A percentile compares a stretch with the other conserved stretches of the same genome.
These are phyloP conservation scores for Oreohelix idahoensis DNA, from an alignment of 1,140 invertebrate genomes.

Conservation along the genomic window DNA sequence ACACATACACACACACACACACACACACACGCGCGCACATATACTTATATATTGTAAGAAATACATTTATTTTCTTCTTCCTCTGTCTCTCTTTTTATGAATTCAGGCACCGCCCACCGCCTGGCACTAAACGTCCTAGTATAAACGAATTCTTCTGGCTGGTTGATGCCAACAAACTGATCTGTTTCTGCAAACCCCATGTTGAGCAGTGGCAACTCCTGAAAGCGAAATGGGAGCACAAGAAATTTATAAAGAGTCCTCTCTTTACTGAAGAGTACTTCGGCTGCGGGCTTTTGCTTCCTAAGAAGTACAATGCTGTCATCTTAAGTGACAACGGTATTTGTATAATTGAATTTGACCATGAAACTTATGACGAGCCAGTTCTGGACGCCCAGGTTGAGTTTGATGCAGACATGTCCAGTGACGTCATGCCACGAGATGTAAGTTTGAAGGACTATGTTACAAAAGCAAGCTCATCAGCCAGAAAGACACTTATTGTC, in stretches of 20 bases:
- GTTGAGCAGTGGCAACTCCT: conserved; percentile 59
- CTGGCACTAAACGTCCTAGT: conserved; percentile 28
- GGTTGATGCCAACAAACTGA: conserved; percentile 59
- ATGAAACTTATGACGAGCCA: conserved; percentile 17
- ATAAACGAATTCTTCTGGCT: conserved; percentile 63
- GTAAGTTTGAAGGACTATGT: conserved; percentile 2
- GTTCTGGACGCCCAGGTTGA: neutral
- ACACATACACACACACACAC: no score
- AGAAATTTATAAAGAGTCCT: conserved; percentile 46
- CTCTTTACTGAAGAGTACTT: conserved; percentile 48
- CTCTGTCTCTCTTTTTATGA: neutral
- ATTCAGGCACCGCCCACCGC: conserved; percentile 27
- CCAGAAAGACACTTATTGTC: conserved; percentile 3
- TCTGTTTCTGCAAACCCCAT: conserved; percentile 52
- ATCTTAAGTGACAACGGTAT: conserved; percentile 24
- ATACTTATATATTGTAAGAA: no score
- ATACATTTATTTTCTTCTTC: no score
- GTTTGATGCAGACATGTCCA: neutral
- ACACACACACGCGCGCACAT: no score
- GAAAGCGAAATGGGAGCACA: conserved; percentile 44
- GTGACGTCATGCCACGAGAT: neutral
- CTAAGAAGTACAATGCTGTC: conserved; percentile 37
- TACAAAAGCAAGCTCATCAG: neutral
- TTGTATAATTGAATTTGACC: conserved; percentile 33
- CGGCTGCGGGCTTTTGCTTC: conserved; percentile 39